Evolutionary conservation across 2,888 invertebrate genomes (phyloP).

Genomic region (Rhopalosiphum nymphaeae): DNA sequence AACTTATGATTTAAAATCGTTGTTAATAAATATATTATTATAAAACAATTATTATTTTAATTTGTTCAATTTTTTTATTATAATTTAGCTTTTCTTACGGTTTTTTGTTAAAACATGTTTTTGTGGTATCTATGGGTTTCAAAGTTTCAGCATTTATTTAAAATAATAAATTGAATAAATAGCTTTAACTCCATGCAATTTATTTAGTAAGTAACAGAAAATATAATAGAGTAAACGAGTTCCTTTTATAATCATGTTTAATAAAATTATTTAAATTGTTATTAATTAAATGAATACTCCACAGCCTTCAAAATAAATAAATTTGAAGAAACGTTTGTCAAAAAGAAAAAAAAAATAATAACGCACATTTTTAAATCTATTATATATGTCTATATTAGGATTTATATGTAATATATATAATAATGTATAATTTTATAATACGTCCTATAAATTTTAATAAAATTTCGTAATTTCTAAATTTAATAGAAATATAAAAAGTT

Average conservation of each 20-base stretch:
- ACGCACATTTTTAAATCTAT: neutral
- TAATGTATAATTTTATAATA: constrained; percentile 3
- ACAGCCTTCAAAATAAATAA: constrained; percentile 17
- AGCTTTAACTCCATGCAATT: neutral
- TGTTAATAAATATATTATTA: neutral
- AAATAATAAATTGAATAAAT: constrained; percentile 24
- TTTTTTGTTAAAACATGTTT: neutral
- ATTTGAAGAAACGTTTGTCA: neutral
- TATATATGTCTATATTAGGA: neutral
- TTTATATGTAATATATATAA: neutral
- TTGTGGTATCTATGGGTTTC: neutral
- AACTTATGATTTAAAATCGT: neutral
- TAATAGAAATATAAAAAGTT: neutral
- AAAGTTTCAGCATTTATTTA: constrained; percentile 10
- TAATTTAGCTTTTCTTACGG: neutral
- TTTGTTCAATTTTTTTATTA: neutral
- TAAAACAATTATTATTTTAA: neutral
- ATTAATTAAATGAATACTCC: constrained; percentile 19
- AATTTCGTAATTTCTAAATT: neutral
- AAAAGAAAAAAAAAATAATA: neutral
- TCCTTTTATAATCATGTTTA: neutral
- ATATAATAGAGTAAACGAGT: constrained; percentile 1
- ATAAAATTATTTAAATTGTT: constrained; percentile 2
- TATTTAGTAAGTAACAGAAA: neutral
- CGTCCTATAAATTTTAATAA: neutral